Conservation (phyloP, 2,797 vertebrate species). For the Cyprinella venusta region DNA sequence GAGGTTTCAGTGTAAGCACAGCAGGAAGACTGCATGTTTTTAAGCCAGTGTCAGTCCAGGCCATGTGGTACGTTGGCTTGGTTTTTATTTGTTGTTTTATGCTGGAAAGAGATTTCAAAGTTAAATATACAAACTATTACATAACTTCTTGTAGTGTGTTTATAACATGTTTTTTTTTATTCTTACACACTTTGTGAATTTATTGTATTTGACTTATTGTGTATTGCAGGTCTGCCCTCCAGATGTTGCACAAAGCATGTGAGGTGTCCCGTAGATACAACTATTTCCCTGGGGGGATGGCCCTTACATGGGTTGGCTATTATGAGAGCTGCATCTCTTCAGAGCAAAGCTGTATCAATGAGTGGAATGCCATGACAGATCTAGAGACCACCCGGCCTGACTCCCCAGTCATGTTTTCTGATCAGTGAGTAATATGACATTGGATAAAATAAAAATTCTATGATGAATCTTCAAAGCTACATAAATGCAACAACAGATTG, state of each 20-base stretch:
- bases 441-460: neutral
- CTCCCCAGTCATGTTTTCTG: constrained; percentile 90
- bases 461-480: neutral
- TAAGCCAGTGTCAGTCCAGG: constrained; percentile 97
- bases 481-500: neutral
- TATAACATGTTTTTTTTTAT: neutral
- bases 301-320: constrained; percentile 94
- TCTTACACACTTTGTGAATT: neutral
- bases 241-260: constrained; percentile 96
- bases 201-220: neutral
- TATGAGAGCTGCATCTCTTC: constrained; percentile 96
- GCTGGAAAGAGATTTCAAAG: neutral
- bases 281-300: constrained; percentile 94
- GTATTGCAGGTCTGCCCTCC: constrained; percentile 88
- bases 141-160: neutral
- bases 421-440: constrained; percentile 83
- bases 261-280: constrained; percentile 93
- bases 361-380: constrained; percentile 98
- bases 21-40: constrained; percentile 92
- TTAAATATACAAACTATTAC: constrained; percentile 1
- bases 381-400: constrained; percentile 90
- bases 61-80: constrained; percentile 90
- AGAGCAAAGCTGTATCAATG: constrained; percentile 96
- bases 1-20: constrained; percentile 95
- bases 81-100: neutral